Base-by-base conservation (phyloP, 2,797 vertebrate genomes). In the Parauchenoglanis punctatus region DNA sequence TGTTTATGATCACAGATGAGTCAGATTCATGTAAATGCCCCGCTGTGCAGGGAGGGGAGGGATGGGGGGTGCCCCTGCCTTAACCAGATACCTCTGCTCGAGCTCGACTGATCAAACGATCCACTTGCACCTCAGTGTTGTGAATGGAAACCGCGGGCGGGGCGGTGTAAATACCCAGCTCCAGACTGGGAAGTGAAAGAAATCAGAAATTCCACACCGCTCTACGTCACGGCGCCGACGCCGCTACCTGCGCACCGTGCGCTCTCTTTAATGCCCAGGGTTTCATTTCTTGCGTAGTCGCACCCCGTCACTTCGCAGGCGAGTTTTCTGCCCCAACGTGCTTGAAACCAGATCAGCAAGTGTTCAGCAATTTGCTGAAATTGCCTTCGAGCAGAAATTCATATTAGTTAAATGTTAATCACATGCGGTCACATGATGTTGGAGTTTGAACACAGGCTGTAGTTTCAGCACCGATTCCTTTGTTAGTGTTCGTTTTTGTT, bases 1-100 rank as follows among this genome's bases (percentile, higher is more conserved):
- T 91, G 87, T 92, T 91, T 89, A 70, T 88, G 83, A 86, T 88
- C 86, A 86, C 81, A 75, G 78, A 90, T 90, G 88, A 91, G 90
- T 91, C 90, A 89, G 90, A 91, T 86, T 85, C 82, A 89, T 91
- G 88, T 82, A 88, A 85, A 90, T 87, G 65, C 44, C 63, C 68
- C 70, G 23, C 65, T 56, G 17, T 78, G 83, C 49, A 77, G 68
- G 31, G 61, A 54, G 56, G 31, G 58, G 72, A 80, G 15, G 54
- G 49, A 28, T 6, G 28, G 89, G 90, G 89, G 87, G 40, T 81
- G 89, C 86, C 91, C 89, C 90, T 76, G 40, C 31, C 44, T 61
- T 31, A 85, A 52, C 86, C 86, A 80, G 61, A 46, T 12, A 35
- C 23, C 54, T 56, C 72, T 25, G 28, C 5, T 35, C 25, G 4